A percentile compares a stretch with the other conserved stretches of the same genome.
Conservation (phyloP, 2,888 invertebrate species). For the Orthonychiurus folsomi region DNA sequence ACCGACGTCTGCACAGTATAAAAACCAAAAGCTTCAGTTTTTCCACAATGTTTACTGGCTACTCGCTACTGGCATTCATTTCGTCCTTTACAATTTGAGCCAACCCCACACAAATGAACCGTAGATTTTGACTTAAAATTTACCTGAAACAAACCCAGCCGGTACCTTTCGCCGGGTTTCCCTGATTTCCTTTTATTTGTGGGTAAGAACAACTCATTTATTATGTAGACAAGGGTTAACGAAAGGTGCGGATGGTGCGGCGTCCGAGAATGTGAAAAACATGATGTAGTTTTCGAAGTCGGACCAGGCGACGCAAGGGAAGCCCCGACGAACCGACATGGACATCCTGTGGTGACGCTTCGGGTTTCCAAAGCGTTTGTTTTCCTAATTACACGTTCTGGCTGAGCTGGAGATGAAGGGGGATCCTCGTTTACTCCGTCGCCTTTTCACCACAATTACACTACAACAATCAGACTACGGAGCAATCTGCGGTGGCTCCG, state of each 20-base stretch:
- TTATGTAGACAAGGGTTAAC: neutral
- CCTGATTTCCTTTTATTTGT: neutral
- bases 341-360: constrained; percentile 6
- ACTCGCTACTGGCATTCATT: too few species aligned
- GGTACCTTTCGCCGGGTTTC: too few species aligned
- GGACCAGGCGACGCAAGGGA: neutral
- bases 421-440: neutral
- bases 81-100: too few species aligned
- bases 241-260: neutral
- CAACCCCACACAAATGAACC: too few species aligned
- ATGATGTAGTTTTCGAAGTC: neutral
- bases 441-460: neutral
- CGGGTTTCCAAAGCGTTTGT: constrained; percentile 7
- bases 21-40: too few species aligned
- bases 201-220: neutral
- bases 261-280: constrained; percentile 7
- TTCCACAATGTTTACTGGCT: too few species aligned
- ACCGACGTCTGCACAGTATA: too few species aligned
- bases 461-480: neutral
- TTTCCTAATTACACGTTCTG: constrained; percentile 5
- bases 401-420: neutral
- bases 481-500: too few species aligned
- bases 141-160: too few species aligned
- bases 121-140: too few species aligned
- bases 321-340: neutral